Base-by-base conservation (phyloP, 2,797 vertebrate species). In the Ptychobarbus kaznakovi region DNA sequence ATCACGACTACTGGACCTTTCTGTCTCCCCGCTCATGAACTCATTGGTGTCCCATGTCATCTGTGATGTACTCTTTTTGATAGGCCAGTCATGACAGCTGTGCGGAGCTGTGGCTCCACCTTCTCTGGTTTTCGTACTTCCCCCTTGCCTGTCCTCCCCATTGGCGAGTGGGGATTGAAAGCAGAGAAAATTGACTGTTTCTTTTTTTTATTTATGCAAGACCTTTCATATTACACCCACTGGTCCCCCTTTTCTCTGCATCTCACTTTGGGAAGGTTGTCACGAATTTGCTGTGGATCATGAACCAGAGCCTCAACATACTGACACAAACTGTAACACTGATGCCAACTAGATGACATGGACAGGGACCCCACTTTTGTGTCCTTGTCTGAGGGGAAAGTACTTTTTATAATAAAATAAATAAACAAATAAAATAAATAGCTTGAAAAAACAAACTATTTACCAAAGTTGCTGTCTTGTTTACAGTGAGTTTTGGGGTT, bases 81-180 rank as follows among this genome's bases (percentile, higher is more conserved):
- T 99, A 91, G 98, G 98, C 97, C 98, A 98, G 96, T 99, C 98
- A 98, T 99, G 98, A 99, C 98, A 98, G 97, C 97, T 96, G 97
- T 97, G 97, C 97, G 97, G 96, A 96, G 96, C 95, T 86, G 86
- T 93, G 93, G 95, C 95, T 96, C 95, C 95, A 93, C 93, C 93
- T 94, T 90, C 92, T 90, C 85, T 90, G 91, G 90, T 93, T 91
- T 92, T 91, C 63, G 20, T 83, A 84, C 87, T 80, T 89, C 81
- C 86, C 80, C 82, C 86, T 78, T 61, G 77, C 87, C 87, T 87
- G 84, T 80, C 88, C 77, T 80, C 63, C 83, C 78, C 93, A 93
- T 93, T 96, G 95, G 95, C 96, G 95, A 96, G 95, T 97, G 95
- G 96, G 96, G 95, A 97, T 94, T 95, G 94, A 96, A 96, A 97